phyloP scores from a whole-genome alignment of 2,888 invertebrate genomes.

The Cephus sareptanus region DNA sequence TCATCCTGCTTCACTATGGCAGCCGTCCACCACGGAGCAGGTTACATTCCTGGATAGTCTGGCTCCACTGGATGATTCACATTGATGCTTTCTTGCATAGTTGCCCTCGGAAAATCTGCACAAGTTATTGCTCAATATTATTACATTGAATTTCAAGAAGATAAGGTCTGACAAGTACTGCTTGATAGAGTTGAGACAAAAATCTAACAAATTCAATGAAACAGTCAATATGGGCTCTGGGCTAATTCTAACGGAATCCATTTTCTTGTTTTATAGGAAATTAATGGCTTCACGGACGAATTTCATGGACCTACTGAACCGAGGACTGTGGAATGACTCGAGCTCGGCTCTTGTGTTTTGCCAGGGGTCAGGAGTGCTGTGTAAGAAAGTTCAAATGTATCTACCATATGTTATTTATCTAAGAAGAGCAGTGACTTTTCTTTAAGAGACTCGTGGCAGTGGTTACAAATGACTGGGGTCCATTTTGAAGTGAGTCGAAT shows the following conservation, averaged over 20 bases:
- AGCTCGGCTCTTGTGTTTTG: background rate
- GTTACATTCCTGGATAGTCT: conserved; percentile 16
- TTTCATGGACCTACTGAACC: background rate
- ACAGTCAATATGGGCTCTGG: background rate
- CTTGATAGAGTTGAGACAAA: background rate
- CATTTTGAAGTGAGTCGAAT: background rate
- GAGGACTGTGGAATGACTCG: background rate
- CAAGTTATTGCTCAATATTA: background rate
- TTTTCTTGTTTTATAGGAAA: background rate
- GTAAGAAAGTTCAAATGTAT: background rate
- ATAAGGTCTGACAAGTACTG: background rate
- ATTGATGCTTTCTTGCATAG: background rate
- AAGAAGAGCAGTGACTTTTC: background rate
- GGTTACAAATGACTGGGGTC: background rate
- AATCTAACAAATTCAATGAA: background rate
- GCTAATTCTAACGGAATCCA: background rate
- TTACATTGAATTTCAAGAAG: background rate
- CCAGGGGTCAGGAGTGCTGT: background rate
- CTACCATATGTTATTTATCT: background rate
- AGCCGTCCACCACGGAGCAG: conserved; percentile 5
- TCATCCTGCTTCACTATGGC: background rate
- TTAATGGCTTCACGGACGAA: background rate
- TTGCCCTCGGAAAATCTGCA: background rate
- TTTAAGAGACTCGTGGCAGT: conserved; percentile 4
- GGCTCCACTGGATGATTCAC: conserved; percentile 15